These are phyloP conservation scores for Xenops minutus DNA, from an alignment of 2,797 vertebrate genomes.

Conservation along the genomic window DNA sequence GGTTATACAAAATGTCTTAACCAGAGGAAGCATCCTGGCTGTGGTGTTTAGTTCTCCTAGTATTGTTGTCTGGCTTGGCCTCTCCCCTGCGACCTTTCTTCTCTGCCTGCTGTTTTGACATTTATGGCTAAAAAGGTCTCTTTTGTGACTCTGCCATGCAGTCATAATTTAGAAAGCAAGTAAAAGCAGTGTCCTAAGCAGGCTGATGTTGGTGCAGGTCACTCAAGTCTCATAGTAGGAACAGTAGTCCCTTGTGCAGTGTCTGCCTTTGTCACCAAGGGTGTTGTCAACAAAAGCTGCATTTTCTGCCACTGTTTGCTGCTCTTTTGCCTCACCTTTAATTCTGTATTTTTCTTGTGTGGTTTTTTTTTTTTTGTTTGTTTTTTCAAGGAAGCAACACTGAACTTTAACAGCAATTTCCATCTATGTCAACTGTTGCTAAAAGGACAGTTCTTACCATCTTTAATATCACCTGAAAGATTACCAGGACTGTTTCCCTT, in stretches of 20 bases:
- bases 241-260: not conserved
- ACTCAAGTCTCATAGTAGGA: not conserved
- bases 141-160: not conserved
- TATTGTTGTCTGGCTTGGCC: not conserved
- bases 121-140: not conserved
- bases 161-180: not conserved
- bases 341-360: not conserved
- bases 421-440: not conserved
- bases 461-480: slow-evolving; percentile 1
- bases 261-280: not conserved
- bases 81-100: not conserved
- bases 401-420: not conserved
- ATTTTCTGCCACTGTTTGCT: not conserved
- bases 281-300: not conserved
- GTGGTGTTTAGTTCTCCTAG: not conserved
- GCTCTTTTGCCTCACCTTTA: not conserved
- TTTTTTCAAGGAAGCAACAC: not conserved
- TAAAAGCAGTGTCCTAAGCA: not conserved
- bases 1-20: not conserved
- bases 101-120: not conserved
- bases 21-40: not conserved
- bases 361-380: not conserved
- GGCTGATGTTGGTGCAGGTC: not conserved
- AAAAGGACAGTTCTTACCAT: not conserved
- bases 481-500: not conserved